Evolutionary conservation across 2,888 invertebrate genomes (phyloP).

Genomic region (Drosophila affinis): DNA sequence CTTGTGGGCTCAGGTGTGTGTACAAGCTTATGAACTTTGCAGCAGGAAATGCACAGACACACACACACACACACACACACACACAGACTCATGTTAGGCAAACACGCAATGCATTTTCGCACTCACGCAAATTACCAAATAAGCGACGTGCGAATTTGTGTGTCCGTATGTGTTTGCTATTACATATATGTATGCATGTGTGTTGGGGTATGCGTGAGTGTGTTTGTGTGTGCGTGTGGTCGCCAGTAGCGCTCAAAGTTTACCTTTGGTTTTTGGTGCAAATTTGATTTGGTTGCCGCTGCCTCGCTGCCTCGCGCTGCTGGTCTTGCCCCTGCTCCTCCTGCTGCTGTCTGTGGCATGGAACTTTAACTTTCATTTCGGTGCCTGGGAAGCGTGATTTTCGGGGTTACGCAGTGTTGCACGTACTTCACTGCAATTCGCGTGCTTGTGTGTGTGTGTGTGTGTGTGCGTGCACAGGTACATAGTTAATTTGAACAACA

Average conservation of each 20-base stretch:
- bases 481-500: slow-evolving; percentile 67
- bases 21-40: slow-evolving; percentile 55
- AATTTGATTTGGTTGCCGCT: slow-evolving; percentile 68
- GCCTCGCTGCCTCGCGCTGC: slow-evolving; percentile 25
- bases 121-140: slow-evolving; percentile 78
- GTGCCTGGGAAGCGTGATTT: slow-evolving; percentile 43
- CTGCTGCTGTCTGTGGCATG: slow-evolving; percentile 27
- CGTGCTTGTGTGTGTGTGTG: slow-evolving; percentile 6
- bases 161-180: slow-evolving; percentile 35
- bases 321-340: slow-evolving; percentile 22
- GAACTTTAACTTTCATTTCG: slow-evolving; percentile 61
- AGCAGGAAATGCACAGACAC: slow-evolving; percentile 27
- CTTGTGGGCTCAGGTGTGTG: slow-evolving; percentile 36
- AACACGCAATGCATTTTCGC: slow-evolving; percentile 70
- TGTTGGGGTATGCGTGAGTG: neutral
- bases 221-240: slow-evolving; percentile 30
- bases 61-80: slow-evolving; percentile 17
- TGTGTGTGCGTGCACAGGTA: slow-evolving; percentile 20
- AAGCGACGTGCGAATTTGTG: slow-evolving; percentile 73
- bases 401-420: slow-evolving; percentile 19
- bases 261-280: slow-evolving; percentile 76
- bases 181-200: neutral
- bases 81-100: slow-evolving; percentile 37
- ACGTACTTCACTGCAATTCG: neutral
- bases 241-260: slow-evolving; percentile 68